A percentile compares a stretch with the other conserved stretches of the same genome.
Conservation (phyloP, 2,113 vertebrate species). For the Gambusia affinis region DNA sequence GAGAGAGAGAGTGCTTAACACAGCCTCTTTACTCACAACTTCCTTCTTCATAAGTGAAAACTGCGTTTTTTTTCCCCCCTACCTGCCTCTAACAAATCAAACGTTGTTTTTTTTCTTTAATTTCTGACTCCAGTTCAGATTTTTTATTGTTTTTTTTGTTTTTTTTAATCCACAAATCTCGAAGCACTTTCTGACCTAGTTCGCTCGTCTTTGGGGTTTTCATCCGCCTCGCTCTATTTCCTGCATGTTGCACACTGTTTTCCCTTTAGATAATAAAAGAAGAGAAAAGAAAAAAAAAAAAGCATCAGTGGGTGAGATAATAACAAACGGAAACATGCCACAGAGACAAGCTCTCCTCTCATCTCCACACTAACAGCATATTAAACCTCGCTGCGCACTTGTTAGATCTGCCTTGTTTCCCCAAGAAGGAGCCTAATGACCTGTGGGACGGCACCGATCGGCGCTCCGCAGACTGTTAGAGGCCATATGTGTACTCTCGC, state of each 20-base stretch:
- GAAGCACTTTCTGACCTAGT: slow-evolving; percentile 37
- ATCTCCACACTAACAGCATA: slow-evolving; percentile 44
- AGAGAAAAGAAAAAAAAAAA: not conserved
- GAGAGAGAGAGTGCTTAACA: slow-evolving; percentile 62
- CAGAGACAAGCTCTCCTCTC: slow-evolving; percentile 31
- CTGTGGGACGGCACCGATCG: slow-evolving; percentile 49
- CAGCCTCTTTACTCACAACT: slow-evolving; percentile 57
- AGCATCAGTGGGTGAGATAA: slow-evolving; percentile 24
- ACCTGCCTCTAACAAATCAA: slow-evolving; percentile 32
- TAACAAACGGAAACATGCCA: slow-evolving; percentile 35
- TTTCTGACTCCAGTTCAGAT: slow-evolving; percentile 2
- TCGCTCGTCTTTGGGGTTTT: slow-evolving; percentile 48
- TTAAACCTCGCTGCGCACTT: slow-evolving; percentile 54
- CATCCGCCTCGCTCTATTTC: slow-evolving; percentile 61
- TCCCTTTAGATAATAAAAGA: slow-evolving; percentile 1
- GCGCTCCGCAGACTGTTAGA: slow-evolving; percentile 49
- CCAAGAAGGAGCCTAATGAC: slow-evolving; percentile 62
- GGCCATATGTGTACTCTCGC: slow-evolving; percentile 51
- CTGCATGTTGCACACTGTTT: slow-evolving; percentile 27
- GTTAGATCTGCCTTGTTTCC: slow-evolving; percentile 55
- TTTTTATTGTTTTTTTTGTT: no score
- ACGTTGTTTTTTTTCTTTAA: slow-evolving; percentile 11
- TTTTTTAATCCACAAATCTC: slow-evolving; percentile 17
- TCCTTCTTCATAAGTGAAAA: slow-evolving; percentile 52
- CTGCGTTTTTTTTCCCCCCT: slow-evolving; percentile 29